Conservation (phyloP, 2,888 invertebrate genomes). For the Plemyria rubiginata region DNA sequence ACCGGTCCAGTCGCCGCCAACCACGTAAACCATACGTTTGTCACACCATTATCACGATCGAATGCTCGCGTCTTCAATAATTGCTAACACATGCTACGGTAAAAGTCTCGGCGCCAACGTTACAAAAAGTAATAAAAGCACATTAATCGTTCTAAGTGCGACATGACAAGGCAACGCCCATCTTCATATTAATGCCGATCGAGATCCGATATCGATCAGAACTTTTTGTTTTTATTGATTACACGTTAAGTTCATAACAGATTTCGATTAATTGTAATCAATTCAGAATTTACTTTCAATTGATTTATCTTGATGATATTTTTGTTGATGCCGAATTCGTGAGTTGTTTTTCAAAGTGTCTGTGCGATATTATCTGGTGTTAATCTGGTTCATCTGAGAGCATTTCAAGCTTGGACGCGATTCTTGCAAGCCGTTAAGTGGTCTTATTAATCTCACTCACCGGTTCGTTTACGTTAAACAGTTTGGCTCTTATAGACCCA, state of each 20-base stretch:
- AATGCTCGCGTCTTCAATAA: slow-evolving; percentile 48
- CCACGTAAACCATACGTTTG: slow-evolving; percentile 70
- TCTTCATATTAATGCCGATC: slow-evolving; percentile 75
- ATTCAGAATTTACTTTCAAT: slow-evolving; percentile 40
- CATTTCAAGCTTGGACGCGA: slow-evolving; percentile 60
- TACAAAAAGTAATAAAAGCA: slow-evolving; percentile 52
- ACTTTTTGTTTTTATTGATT: slow-evolving; percentile 51
- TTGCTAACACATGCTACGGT: slow-evolving; percentile 58
- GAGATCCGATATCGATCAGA: slow-evolving; percentile 46
- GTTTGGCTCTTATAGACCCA: slow-evolving; percentile 48
- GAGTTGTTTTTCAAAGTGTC: slow-evolving; percentile 42
- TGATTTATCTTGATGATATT: slow-evolving; percentile 43
- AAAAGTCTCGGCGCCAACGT: slow-evolving; percentile 42
- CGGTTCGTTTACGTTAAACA: slow-evolving; percentile 62
- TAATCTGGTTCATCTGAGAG: slow-evolving; percentile 51
- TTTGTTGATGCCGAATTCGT: slow-evolving; percentile 41
- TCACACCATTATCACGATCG: slow-evolving; percentile 67
- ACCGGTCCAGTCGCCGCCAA: slow-evolving; percentile 56
- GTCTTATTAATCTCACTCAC: slow-evolving; percentile 64
- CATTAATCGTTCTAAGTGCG: slow-evolving; percentile 65
- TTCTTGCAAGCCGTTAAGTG: slow-evolving; percentile 62
- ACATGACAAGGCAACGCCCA: slow-evolving; percentile 69
- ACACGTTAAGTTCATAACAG: slow-evolving; percentile 49
- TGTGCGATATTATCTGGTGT: slow-evolving; percentile 56
- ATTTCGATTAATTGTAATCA: slow-evolving; percentile 54